Base-by-base conservation (phyloP, 1,140 invertebrate species). In the Spodoptera litura region DNA sequence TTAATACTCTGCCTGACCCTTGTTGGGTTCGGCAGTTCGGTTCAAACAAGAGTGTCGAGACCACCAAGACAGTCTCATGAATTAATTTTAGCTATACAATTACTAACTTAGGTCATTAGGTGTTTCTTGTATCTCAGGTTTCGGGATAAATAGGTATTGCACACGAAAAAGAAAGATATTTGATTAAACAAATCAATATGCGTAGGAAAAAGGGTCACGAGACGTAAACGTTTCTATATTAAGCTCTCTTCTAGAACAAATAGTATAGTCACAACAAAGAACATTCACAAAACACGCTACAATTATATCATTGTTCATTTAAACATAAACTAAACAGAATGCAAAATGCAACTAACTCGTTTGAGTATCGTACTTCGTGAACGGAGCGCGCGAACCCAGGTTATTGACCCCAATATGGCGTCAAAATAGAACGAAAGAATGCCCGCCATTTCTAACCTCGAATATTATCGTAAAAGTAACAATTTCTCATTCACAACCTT, bases 361-460 rank as follows among this genome's bases (percentile, higher is more conserved):
- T 77, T 58, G 62, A 38, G 59, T 77, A 68, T 52, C 52, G 74
- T 49, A 68, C 77, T 51, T 51, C 68, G 77, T 73, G 66, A 73
- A 78, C 76, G 76, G 62, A 56, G 51, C 81, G 85, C 80, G 76
- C 82, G 72, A 73, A 78, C 77, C 56, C 85, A 80, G 87, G 88
- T 90, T 89, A 89, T 77, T 81, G 87, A 83, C 75, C 88, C 81
- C 88, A 87, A 90, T 81, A 90, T 89, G 87, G 90, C 89, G 90
- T 85, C 85, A 89, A 91, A 92, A 92, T 92, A 92, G 90, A 91
- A 91, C 87, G 81, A 84, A 89, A 90, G 89, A 89, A 90, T 89
- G 87, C 89, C 86, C 90, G 89, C 90, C 87, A 90, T 88, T 87
- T 89, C 83, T 88, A 90, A 90, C 90, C 90, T 90, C 90, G 81